These are phyloP conservation scores for Thumatha senex DNA, from an alignment of 2,888 invertebrate species.

Conservation along the genomic window DNA sequence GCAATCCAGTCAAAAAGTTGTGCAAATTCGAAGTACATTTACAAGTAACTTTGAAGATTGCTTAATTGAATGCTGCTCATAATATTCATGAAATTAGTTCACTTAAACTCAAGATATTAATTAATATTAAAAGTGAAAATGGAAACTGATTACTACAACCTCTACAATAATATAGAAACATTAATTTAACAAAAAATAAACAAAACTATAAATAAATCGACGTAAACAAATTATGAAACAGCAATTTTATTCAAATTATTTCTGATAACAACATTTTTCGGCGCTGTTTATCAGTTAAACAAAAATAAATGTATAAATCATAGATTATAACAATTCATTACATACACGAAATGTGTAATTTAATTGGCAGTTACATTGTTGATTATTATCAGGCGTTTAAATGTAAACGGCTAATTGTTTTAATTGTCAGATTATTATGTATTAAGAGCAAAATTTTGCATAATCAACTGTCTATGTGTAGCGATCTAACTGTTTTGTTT, in stretches of 20 bases:
- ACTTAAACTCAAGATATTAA: too few relatives aligned
- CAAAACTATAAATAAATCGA: too few relatives aligned
- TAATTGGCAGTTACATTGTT: not conserved
- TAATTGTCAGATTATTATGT: conserved; percentile 39
- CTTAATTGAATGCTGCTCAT: too few relatives aligned
- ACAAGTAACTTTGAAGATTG: too few relatives aligned
- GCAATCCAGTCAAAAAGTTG: too few relatives aligned
- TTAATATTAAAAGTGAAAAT: too few relatives aligned
- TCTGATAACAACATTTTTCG: not conserved
- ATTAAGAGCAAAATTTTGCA: conserved; percentile 50
- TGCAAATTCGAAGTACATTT: too few relatives aligned
- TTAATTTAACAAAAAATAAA: too few relatives aligned
- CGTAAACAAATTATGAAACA: too few relatives aligned
- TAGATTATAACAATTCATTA: not conserved
- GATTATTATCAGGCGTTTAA: conserved; percentile 18
- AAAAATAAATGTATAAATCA: not conserved
- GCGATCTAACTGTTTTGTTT: conserved; percentile 19
- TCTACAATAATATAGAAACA: too few relatives aligned
- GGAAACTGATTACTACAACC: too few relatives aligned
- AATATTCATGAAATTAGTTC: too few relatives aligned
- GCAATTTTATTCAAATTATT: not conserved
- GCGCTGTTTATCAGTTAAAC: not conserved
- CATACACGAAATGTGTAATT: not conserved
- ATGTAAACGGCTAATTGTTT: conserved; percentile 41
- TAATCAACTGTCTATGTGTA: conserved; percentile 50